Conservation (phyloP, 2,888 invertebrate genomes). For the Tiliacea citrago region DNA sequence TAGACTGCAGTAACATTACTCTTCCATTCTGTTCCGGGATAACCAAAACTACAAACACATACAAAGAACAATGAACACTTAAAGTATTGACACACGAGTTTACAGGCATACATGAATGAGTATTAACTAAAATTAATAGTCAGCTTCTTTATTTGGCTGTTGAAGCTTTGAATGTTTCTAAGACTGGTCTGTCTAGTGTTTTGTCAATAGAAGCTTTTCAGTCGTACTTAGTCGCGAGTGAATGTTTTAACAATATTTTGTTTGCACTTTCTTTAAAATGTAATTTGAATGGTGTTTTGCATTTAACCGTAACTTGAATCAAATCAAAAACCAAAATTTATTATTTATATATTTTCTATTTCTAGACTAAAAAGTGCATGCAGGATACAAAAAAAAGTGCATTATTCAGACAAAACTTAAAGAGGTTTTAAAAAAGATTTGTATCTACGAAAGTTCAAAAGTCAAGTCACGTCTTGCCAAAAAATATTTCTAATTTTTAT, state of each 20-base stretch:
- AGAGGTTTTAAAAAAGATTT: not conserved
- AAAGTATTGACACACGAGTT: not conserved
- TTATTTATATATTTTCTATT: not conserved
- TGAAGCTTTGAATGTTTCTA: conserved; percentile 34
- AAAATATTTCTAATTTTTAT: conserved; percentile 22
- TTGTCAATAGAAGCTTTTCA: conserved; percentile 48
- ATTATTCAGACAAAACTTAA: not conserved
- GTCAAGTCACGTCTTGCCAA: not conserved
- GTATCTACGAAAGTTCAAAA: conserved; percentile 13
- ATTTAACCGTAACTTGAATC: not conserved
- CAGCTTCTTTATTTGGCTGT: conserved; percentile 23
- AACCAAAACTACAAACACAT: not conserved
- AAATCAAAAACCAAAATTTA: not conserved
- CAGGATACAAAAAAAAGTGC: too few relatives aligned
- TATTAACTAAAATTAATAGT: conserved; percentile 24
- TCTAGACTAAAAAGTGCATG: not conserved
- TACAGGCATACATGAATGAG: not conserved
- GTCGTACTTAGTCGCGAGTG: conserved; percentile 40
- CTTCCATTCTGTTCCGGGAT: not conserved
- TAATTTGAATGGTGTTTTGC: conserved; percentile 10
- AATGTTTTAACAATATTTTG: conserved; percentile 29
- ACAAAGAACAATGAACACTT: not conserved
- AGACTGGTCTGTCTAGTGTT: conserved; percentile 24
- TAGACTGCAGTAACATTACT: not conserved
- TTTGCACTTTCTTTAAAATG: conserved; percentile 54